Percentiles rank a stretch among this genome's conserved stretches.
Evolutionary conservation across 2,797 vertebrate species (phyloP).

Genomic region (Tauraco hartlaubi): DNA sequence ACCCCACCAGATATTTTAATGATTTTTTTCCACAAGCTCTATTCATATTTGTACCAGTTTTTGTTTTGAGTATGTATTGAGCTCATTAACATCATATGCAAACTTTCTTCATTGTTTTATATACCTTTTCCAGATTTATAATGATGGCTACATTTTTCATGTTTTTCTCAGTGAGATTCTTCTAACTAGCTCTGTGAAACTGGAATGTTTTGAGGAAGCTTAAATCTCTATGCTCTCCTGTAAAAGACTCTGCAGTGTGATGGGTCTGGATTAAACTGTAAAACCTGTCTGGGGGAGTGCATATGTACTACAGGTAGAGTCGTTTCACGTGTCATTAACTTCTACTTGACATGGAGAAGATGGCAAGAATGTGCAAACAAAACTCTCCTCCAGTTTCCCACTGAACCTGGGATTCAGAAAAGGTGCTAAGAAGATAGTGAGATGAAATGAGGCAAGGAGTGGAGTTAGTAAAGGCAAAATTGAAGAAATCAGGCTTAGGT

Average conservation of each 20-base stretch:
- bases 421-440: background rate
- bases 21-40: background rate
- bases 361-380: background rate
- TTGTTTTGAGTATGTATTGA: background rate
- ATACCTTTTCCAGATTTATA: background rate
- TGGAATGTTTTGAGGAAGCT: background rate
- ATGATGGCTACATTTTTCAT: background rate
- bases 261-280: background rate
- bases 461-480: background rate
- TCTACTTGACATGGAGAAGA: background rate
- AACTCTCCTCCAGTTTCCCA: background rate
- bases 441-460: background rate
- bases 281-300: background rate
- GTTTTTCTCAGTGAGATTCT: background rate
- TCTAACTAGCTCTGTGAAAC: background rate
- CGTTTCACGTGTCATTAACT: background rate
- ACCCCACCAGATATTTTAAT: background rate
- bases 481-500: background rate
- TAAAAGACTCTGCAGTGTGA: background rate
- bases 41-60: background rate
- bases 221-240: background rate
- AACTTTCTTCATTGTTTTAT: background rate
- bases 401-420: background rate
- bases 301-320: background rate
- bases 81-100: background rate